phyloP scores from a whole-genome alignment of 2,797 vertebrate genomes.

The Tinamus major region DNA sequence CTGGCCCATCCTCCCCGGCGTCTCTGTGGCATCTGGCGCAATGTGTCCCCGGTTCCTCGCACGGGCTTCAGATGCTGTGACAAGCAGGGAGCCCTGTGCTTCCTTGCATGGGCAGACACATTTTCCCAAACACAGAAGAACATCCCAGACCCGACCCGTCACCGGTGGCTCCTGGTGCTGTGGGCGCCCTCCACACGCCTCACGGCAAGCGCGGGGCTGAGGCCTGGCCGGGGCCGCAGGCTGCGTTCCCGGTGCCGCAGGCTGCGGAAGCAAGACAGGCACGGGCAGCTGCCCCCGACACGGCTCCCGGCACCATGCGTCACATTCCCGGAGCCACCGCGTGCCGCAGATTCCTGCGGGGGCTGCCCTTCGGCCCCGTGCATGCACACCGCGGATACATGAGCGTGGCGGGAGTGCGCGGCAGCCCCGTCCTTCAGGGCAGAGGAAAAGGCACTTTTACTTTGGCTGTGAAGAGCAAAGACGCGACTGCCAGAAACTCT shows the following conservation, averaged over 20 bases:
- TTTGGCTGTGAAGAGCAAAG: not conserved
- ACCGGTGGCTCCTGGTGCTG: not conserved
- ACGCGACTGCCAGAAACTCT: not conserved
- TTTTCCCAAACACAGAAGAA: not conserved
- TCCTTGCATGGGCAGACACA: not conserved
- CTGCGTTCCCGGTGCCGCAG: constrained; percentile 27
- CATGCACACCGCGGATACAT: too few species aligned
- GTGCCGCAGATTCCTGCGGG: constrained; percentile 53
- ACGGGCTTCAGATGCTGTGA: accelerated
- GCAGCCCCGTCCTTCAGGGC: not conserved
- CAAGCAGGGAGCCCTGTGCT: not conserved
- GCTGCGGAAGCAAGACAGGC: constrained; percentile 41
- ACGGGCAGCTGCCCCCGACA: constrained; percentile 56
- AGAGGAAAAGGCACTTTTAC: not conserved
- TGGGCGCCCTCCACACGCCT: not conserved
- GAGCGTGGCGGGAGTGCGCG: too few species aligned
- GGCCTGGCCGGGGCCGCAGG: constrained; percentile 22
- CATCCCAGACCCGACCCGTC: constrained; percentile 6
- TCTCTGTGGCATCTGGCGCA: not conserved
- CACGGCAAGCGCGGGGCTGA: not conserved
- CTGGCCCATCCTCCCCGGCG: not conserved
- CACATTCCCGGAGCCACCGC: constrained; percentile 39
- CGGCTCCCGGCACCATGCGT: constrained; percentile 57
- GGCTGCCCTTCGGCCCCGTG: not conserved
- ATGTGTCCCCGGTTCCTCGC: not conserved